Evolutionary conservation across 1,140 invertebrate species (phyloP).

Genomic region (Mamestra configurata): DNA sequence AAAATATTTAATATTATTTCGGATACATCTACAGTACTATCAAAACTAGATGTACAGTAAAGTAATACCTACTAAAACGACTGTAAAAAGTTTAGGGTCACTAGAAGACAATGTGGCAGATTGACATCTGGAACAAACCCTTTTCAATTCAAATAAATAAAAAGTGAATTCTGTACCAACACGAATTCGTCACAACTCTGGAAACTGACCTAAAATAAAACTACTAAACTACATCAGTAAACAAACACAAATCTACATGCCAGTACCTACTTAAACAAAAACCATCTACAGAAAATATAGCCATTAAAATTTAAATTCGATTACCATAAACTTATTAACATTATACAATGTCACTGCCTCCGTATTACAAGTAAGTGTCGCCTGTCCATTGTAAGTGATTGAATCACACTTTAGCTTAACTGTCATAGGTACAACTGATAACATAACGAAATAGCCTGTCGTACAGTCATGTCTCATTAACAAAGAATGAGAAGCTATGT

Average conservation of each 20-base stretch:
- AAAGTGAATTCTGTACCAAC: background rate
- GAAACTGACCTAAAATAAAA: no score
- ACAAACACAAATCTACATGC: background rate
- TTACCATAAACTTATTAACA: slow-evolving; percentile 50
- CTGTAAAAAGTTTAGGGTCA: no score
- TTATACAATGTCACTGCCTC: slow-evolving; percentile 49
- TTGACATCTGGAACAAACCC: no score
- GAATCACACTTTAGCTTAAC: slow-evolving; percentile 57
- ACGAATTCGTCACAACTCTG: no score
- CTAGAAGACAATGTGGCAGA: no score
- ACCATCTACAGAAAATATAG: slow-evolving; percentile 9
- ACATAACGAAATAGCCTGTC: slow-evolving; percentile 33
- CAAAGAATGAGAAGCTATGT: slow-evolving; percentile 32
- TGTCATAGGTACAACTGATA: slow-evolving; percentile 43
- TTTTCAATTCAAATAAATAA: background rate
- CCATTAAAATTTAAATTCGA: slow-evolving; percentile 41
- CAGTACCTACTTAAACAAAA: background rate
- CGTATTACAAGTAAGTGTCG: slow-evolving; percentile 46
- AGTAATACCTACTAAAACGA: no score
- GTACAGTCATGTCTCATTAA: slow-evolving; percentile 40
- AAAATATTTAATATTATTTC: no score
- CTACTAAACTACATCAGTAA: background rate
- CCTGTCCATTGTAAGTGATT: slow-evolving; percentile 54
- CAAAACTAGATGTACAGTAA: no score
- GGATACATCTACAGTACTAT: no score